Evolutionary conservation across 2,113 vertebrate genomes (phyloP).

Genomic region (Tragelaphus buxtoni): DNA sequence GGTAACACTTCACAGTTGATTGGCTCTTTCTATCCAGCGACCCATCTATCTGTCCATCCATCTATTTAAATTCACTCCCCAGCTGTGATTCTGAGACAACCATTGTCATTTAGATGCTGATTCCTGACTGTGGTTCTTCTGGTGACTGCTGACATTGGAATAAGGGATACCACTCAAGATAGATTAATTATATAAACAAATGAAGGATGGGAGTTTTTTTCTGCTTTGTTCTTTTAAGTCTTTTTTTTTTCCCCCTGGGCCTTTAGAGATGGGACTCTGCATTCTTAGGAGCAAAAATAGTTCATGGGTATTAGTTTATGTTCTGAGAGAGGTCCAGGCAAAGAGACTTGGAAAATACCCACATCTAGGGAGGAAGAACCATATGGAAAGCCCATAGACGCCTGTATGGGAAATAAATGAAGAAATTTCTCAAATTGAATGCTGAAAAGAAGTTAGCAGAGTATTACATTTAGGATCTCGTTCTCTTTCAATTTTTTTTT

Average conservation of each 20-base stretch:
- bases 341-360: slow-evolving; percentile 22
- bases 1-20: slow-evolving; percentile 74
- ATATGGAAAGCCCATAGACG: neutral
- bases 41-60: slow-evolving; percentile 64
- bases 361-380: neutral
- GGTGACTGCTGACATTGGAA: slow-evolving; percentile 47
- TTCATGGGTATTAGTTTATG: neutral
- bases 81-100: slow-evolving; percentile 70
- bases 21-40: slow-evolving; percentile 61
- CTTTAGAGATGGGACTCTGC: neutral
- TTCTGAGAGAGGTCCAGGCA: neutral
- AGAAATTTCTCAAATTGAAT: neutral
- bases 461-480: neutral
- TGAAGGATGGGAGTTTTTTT: neutral
- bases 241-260: neutral
- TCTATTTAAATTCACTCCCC: slow-evolving; percentile 67
- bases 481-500: neutral
- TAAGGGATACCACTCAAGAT: slow-evolving; percentile 49
- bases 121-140: slow-evolving; percentile 54
- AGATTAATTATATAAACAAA: slow-evolving; percentile 57
- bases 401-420: neutral
- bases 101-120: slow-evolving; percentile 66
- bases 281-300: neutral
- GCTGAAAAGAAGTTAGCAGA: neutral
- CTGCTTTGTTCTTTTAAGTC: slow-evolving; percentile 41